Evolutionary conservation across 2,888 invertebrate species (phyloP).

Genomic region (Neuroscelio doddi): DNA sequence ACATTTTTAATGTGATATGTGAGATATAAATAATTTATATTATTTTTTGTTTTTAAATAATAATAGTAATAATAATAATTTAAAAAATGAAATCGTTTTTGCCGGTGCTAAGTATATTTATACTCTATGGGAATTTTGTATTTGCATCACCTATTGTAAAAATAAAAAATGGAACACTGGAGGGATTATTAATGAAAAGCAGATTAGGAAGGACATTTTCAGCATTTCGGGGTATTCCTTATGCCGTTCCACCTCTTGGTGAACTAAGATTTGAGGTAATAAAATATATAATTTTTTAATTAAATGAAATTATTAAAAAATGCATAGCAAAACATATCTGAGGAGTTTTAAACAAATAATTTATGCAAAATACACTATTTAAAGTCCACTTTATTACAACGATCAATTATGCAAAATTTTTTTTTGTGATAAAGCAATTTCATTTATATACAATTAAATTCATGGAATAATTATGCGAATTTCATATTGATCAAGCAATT

Average conservation of each 20-base stretch:
- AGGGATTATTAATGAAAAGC: conserved; percentile 75
- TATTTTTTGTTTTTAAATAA: too few species aligned
- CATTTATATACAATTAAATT: too few species aligned
- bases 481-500: too few species aligned
- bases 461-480: too few species aligned
- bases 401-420: too few species aligned
- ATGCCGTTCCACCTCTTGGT: conserved; percentile 77
- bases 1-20: neutral
- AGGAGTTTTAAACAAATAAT: too few species aligned
- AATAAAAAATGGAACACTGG: conserved; percentile 74
- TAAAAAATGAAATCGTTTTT: neutral
- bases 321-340: too few species aligned
- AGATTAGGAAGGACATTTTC: conserved; percentile 75
- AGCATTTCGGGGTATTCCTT: conserved; percentile 79
- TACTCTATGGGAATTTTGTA: conserved; percentile 7
- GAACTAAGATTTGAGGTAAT: conserved; percentile 78
- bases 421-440: too few species aligned
- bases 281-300: neutral
- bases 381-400: too few species aligned
- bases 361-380: too few species aligned
- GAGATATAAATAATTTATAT: neutral
- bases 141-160: conserved; percentile 57
- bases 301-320: neutral
- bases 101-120: conserved; percentile 5
- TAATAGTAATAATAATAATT: too few species aligned